These are phyloP conservation scores for Otolemur garnettii DNA, from an alignment of 2,113 vertebrate species.

Conservation along the genomic window DNA sequence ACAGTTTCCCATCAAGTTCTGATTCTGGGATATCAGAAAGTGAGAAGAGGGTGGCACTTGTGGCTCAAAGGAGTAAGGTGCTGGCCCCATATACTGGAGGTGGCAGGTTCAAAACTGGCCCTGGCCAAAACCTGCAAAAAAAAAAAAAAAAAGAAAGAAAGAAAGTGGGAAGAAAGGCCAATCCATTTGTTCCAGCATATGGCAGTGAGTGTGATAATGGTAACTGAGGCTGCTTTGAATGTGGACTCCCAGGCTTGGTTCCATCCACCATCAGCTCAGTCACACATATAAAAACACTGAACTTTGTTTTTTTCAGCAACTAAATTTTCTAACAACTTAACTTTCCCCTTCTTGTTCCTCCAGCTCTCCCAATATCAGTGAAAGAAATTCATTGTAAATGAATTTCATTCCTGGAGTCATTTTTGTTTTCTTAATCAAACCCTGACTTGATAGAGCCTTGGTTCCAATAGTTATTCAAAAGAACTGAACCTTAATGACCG, in stretches of 20 bases:
- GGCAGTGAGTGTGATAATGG: neutral
- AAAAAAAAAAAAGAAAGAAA: too few species aligned
- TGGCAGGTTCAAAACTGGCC: too few species aligned
- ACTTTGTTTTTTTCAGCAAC: neutral
- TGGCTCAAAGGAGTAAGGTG: too few species aligned
- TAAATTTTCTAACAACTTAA: neutral
- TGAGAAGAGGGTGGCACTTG: too few species aligned
- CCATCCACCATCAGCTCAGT: neutral
- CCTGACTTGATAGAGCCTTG: neutral
- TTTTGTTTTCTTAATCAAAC: neutral
- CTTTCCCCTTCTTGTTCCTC: neutral
- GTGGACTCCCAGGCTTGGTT: neutral
- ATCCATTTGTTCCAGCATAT: neutral
- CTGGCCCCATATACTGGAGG: too few species aligned
- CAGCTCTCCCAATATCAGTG: neutral
- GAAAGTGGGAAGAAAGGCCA: neutral
- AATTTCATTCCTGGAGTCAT: neutral
- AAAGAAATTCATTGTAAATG: neutral
- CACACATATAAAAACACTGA: neutral
- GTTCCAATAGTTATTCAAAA: neutral
- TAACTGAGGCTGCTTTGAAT: neutral
- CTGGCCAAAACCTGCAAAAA: too few species aligned
- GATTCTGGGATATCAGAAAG: neutral
- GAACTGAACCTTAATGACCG: neutral
- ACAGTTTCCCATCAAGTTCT: neutral